Percentiles rank a stretch among this genome's conserved stretches.
Evolutionary conservation across 2,888 invertebrate species (phyloP).

Genomic region (Endotricha flammealis): DNA sequence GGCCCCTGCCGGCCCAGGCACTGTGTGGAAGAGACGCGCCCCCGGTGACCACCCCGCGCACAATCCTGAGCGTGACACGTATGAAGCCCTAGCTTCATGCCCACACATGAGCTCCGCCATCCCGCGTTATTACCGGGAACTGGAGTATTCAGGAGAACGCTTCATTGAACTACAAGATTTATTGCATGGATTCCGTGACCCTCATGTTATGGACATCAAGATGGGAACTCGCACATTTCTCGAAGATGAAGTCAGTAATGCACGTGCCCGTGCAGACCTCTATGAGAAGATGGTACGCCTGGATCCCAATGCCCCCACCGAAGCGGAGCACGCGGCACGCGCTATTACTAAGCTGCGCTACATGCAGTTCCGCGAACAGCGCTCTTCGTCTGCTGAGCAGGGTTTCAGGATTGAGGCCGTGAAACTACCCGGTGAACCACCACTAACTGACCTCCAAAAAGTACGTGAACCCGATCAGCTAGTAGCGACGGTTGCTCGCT

Average conservation of each 20-base stretch:
- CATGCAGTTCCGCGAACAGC: slow-evolving; percentile 96
- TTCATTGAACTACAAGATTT: slow-evolving; percentile 98
- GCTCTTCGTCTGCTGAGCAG: slow-evolving; percentile 93
- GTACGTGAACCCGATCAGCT: slow-evolving; percentile 89
- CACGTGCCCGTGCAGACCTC: slow-evolving; percentile 88
- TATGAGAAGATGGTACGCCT: slow-evolving; percentile 97
- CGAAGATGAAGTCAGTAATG: slow-evolving; percentile 95
- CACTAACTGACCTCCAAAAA: slow-evolving; percentile 92
- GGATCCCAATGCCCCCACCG: slow-evolving; percentile 91
- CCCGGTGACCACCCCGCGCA: slow-evolving; percentile 83
- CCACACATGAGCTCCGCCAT: slow-evolving; percentile 84
- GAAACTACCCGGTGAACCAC: slow-evolving; percentile 89
- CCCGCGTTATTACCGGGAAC: slow-evolving; percentile 90
- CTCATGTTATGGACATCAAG: slow-evolving; percentile 98
- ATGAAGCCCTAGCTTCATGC: slow-evolving; percentile 88
- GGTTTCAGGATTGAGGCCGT: slow-evolving; percentile 98
- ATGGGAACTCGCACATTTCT: slow-evolving; percentile 97
- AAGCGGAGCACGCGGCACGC: slow-evolving; percentile 86
- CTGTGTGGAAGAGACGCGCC: slow-evolving; percentile 94
- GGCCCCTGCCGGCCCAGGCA: slow-evolving; percentile 94
- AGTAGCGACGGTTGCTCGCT: slow-evolving; percentile 83
- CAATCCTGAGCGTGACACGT: slow-evolving; percentile 86
- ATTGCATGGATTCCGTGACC: slow-evolving; percentile 92
- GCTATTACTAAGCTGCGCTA: slow-evolving; percentile 97
- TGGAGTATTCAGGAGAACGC: slow-evolving; percentile 85